Evolutionary conservation across 2,888 invertebrate species (phyloP).

Genomic region (Apoda limacodes): DNA sequence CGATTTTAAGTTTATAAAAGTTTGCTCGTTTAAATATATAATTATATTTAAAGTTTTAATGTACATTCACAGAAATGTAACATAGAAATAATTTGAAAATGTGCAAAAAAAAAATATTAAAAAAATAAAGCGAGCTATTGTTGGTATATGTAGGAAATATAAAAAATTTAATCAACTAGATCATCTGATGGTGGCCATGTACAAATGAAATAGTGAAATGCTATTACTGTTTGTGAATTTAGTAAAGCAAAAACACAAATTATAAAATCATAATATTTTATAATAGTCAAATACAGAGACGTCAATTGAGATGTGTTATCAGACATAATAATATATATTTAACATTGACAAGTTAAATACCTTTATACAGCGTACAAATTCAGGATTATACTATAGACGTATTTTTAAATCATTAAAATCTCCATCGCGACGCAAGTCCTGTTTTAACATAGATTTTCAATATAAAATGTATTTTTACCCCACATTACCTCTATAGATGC

Average conservation of each 20-base stretch:
- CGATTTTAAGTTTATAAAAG: constrained; percentile 69
- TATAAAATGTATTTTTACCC: constrained; percentile 40
- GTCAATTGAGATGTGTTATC: constrained; percentile 50
- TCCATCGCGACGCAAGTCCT: no score
- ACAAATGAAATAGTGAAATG: constrained; percentile 68
- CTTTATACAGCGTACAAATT: no score
- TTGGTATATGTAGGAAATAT: constrained; percentile 70
- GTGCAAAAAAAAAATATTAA: constrained; percentile 32
- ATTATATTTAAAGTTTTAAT: constrained; percentile 65
- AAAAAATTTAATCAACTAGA: constrained; percentile 62
- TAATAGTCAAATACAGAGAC: constrained; percentile 66
- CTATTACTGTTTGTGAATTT: constrained; percentile 34
- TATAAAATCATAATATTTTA: constrained; percentile 50
- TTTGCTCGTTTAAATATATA: constrained; percentile 68
- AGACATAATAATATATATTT: no score
- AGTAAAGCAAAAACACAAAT: constrained; percentile 44
- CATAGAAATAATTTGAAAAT: constrained; percentile 51
- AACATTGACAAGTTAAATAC: no score
- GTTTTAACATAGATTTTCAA: no score
- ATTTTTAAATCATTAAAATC: no score
- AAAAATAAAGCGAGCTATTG: constrained; percentile 54
- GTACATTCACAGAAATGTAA: constrained; percentile 56
- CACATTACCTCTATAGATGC: constrained; percentile 56
- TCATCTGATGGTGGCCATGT: constrained; percentile 79
- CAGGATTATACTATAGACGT: no score